phyloP scores from a whole-genome alignment of 2,888 invertebrate genomes.

The Rhagium mordax region DNA sequence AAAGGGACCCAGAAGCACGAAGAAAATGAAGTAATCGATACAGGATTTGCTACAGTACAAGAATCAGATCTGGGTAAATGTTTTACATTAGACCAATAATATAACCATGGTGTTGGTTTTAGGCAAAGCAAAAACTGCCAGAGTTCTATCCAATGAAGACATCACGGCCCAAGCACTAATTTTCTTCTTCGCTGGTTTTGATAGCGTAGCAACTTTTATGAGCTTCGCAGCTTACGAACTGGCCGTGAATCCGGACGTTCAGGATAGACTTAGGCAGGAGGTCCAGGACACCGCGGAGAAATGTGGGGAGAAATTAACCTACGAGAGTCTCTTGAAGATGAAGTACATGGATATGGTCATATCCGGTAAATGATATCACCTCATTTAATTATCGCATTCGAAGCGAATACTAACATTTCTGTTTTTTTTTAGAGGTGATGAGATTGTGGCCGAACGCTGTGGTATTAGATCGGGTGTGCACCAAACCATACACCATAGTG shows the following conservation, averaged over 20 bases:
- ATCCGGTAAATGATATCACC: constrained; percentile 71
- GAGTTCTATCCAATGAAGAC: constrained; percentile 69
- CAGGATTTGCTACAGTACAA: constrained; percentile 57
- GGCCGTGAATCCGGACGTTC: constrained; percentile 74
- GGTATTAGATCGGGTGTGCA: constrained; percentile 68
- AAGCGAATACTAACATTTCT: constrained; percentile 69
- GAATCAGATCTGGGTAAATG: constrained; percentile 21
- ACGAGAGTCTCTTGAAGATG: constrained; percentile 73
- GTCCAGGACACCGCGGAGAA: constrained; percentile 50
- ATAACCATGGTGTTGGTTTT: too few relatives aligned
- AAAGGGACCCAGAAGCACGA: constrained; percentile 51
- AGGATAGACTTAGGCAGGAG: constrained; percentile 72
- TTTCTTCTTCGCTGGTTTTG: constrained; percentile 72
- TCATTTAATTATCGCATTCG: constrained; percentile 57
- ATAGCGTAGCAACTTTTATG: constrained; percentile 69
- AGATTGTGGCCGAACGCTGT: constrained; percentile 72
- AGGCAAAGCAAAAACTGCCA: not conserved
- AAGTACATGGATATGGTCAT: constrained; percentile 73
- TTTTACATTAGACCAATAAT: not conserved
- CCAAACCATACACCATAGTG: constrained; percentile 66
- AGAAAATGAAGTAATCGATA: constrained; percentile 45
- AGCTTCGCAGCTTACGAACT: constrained; percentile 73
- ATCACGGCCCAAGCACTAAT: constrained; percentile 73
- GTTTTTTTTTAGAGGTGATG: constrained; percentile 45
- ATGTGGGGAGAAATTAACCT: constrained; percentile 68